Evolutionary conservation across 2,797 vertebrate species (phyloP).

Genomic region (Danio aesculapii): DNA sequence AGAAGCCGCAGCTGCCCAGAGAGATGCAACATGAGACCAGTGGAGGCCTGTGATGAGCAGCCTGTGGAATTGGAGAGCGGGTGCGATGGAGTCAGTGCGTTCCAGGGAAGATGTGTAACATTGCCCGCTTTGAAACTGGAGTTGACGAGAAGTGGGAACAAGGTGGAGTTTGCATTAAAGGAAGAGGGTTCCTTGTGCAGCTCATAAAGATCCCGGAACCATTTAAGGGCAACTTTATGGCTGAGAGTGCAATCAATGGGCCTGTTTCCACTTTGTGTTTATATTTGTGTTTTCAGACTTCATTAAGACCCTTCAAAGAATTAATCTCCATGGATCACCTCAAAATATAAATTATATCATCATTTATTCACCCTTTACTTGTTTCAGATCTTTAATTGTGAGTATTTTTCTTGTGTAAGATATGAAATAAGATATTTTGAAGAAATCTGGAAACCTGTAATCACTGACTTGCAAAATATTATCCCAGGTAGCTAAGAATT

Average conservation of each 20-base stretch:
- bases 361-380: not conserved
- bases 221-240: not conserved
- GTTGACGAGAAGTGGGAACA: conserved; percentile 26
- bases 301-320: too few relatives aligned
- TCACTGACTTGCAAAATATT: too few relatives aligned
- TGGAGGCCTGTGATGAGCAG: conserved; percentile 42
- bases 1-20: conserved; percentile 45
- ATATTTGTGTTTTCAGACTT: too few relatives aligned
- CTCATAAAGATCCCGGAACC: conserved; percentile 1
- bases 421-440: too few relatives aligned
- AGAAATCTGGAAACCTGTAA: too few relatives aligned
- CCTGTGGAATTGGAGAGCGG: not conserved
- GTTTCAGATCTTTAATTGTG: not conserved
- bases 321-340: too few relatives aligned
- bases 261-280: too few relatives aligned
- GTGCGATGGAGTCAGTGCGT: conserved; percentile 29
- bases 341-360: not conserved
- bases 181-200: conserved; percentile 13
- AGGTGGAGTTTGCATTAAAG: conserved; percentile 2
- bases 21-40: conserved; percentile 60
- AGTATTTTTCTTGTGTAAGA: too few relatives aligned
- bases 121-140: conserved; percentile 54
- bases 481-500: too few relatives aligned
- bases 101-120: conserved; percentile 27
- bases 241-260: not conserved